Base-by-base conservation (phyloP, 2,797 vertebrate species). In the Poeciliopsis presidionis region DNA sequence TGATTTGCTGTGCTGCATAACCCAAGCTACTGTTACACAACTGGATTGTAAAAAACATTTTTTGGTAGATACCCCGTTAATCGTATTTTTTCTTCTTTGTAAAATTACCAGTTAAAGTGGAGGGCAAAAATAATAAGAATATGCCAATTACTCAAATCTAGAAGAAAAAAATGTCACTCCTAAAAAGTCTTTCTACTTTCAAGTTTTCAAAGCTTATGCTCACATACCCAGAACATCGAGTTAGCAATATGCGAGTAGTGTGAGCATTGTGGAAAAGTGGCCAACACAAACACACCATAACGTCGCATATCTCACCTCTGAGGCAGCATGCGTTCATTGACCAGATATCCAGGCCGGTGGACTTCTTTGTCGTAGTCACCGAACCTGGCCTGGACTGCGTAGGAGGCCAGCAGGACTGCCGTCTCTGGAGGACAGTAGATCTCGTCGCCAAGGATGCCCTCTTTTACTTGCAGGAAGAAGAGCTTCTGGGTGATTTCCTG, bases 401-500 rank as follows among this genome's bases (percentile, higher is more conserved):
- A 99, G 57, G 98, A 99, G 25, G 97, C 98, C 76, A 99, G 97
- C 78, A 99, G 96, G 79, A 99, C 98, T 0, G 98, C 98, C 0
- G 98, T 99, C 95, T 99, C 98, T 0, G 98, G 98, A 0, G 97
- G 98, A 76, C 98, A 99, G 95, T 99, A 99, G 78, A 98, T 96
- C 88, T 99, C 97, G 1, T 99, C 98, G 0, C 95, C 97, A 76
- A 99, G 96, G 84, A 99, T 97, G 36, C 93, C 87, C 3, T 99
- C 98, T 92, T 99, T 99, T 90, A 99, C 97, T 89, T 99, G 98
- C 65, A 99, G 94, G 93, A 99, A 99, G 95, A 99, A 99, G 0
- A 99, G 97, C 95, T 98, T 99, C 95, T 99, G 98, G 0, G 98
- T 99, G 93, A 98, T 96, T 75, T 99, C 98, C 94, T 99, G 98